A percentile compares a stretch with the other conserved stretches of the same genome.
Conservation (phyloP, 1,140 invertebrate genomes). For the Sarcophaga peregrina region DNA sequence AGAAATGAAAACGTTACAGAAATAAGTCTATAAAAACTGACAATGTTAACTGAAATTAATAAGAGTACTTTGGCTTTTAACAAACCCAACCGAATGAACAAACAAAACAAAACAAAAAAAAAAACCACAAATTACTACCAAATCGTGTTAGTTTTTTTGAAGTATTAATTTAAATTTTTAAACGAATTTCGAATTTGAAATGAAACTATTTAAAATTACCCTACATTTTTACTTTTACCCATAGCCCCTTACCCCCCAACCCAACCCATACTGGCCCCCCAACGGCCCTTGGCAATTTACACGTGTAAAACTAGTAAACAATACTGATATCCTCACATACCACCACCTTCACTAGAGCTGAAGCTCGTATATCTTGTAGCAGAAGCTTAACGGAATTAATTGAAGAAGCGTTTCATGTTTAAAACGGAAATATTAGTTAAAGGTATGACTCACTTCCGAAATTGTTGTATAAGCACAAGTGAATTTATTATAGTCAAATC, state of each 20-base stretch:
- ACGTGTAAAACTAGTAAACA: background rate
- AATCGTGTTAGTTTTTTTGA: conserved; percentile 28
- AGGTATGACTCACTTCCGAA: too few relatives aligned
- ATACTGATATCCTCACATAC: background rate
- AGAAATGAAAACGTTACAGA: conserved; percentile 21
- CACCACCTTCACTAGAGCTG: background rate
- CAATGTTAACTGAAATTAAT: conserved; percentile 11
- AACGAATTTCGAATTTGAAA: background rate
- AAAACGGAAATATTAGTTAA: too few relatives aligned
- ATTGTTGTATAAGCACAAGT: too few relatives aligned
- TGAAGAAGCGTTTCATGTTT: too few relatives aligned
- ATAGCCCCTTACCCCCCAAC: background rate
- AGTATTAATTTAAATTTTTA: conserved; percentile 28
- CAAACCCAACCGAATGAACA: background rate
- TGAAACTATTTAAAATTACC: background rate
- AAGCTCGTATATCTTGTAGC: too few relatives aligned
- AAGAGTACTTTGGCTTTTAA: background rate
- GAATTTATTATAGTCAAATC: too few relatives aligned
- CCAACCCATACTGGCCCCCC: background rate
- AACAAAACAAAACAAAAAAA: background rate
- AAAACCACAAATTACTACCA: conserved; percentile 2
- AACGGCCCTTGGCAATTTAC: background rate
- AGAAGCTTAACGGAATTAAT: too few relatives aligned
- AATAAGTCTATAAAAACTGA: background rate
- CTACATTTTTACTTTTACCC: background rate